These are phyloP conservation scores for Hirtodrosophila alboralis DNA, from an alignment of 2,888 invertebrate genomes.

Conservation along the genomic window DNA sequence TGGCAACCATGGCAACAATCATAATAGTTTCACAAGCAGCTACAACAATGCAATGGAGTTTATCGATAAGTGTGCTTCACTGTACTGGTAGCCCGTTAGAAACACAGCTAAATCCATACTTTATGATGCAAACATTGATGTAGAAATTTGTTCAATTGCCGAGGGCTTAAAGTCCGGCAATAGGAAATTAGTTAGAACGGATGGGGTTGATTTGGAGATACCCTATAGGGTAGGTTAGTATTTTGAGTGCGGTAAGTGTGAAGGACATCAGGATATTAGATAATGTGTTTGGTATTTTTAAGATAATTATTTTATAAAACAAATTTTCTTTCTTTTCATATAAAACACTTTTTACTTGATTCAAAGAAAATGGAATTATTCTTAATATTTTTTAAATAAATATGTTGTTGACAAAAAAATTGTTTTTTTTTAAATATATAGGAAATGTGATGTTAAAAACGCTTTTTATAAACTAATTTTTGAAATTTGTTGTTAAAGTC, in stretches of 20 bases:
- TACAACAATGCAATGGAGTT: constrained; percentile 18
- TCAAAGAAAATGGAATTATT: no score
- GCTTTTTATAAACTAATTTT: no score
- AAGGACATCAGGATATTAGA: no score
- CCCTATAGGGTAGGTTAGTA: constrained; percentile 13
- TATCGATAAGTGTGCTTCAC: constrained; percentile 41
- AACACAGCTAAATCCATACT: constrained; percentile 60
- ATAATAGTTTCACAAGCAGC: not conserved
- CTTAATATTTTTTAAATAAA: no score
- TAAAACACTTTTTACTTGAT: no score
- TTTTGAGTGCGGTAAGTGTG: not conserved
- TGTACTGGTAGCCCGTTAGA: constrained; percentile 26
- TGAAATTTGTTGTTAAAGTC: no score
- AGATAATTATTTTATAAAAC: no score
- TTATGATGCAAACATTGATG: constrained; percentile 67
- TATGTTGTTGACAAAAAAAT: no score
- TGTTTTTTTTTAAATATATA: no score
- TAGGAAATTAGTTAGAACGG: not conserved
- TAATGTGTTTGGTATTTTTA: no score
- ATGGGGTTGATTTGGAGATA: not conserved
- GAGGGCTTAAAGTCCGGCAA: constrained; percentile 12
- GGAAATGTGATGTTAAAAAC: no score
- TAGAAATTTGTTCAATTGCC: constrained; percentile 39
- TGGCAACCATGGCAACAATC: constrained; percentile 40
- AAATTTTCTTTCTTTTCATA: no score